phyloP scores from a whole-genome alignment of 2,113 vertebrate genomes.

The Poecilia latipinna region DNA sequence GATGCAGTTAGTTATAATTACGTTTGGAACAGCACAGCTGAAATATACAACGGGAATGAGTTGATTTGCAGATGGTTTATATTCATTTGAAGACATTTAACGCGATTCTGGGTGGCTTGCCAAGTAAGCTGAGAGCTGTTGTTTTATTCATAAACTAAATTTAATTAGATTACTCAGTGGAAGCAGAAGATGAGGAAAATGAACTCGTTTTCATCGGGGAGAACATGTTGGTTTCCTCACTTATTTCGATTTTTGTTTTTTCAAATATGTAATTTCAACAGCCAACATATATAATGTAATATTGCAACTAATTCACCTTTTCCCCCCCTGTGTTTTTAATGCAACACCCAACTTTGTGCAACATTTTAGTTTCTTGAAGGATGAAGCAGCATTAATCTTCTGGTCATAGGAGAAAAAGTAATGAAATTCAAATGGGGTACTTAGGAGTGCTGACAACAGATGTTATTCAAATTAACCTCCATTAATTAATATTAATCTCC shows the following conservation, averaged over 20 bases:
- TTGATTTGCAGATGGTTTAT: constrained; percentile 21
- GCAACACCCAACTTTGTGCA: background rate
- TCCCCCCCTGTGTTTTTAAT: background rate
- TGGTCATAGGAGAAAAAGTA: constrained; percentile 24
- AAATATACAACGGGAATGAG: constrained; percentile 19
- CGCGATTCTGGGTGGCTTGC: constrained; percentile 36
- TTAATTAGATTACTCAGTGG: constrained; percentile 24
- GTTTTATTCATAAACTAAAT: constrained; percentile 29
- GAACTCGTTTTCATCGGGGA: background rate
- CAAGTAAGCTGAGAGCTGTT: constrained; percentile 28
- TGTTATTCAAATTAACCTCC: constrained; percentile 68
- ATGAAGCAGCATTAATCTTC: constrained; percentile 39
- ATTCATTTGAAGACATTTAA: constrained; percentile 42
- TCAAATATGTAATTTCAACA: background rate
- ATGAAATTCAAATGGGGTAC: constrained; percentile 59
- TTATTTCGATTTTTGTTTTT: background rate
- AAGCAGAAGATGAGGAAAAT: background rate
- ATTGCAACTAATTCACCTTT: background rate
- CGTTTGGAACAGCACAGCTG: background rate
- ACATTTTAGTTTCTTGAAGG: constrained; percentile 13
- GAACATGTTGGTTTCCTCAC: background rate
- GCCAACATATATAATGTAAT: background rate
- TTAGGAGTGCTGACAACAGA: constrained; percentile 57
- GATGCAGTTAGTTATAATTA: background rate
- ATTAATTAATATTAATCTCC: constrained; percentile 54